Percentiles rank a stretch among this genome's conserved stretches.
Conservation (phyloP, 2,113 vertebrate genomes). For the Tenrec ecaudatus region DNA sequence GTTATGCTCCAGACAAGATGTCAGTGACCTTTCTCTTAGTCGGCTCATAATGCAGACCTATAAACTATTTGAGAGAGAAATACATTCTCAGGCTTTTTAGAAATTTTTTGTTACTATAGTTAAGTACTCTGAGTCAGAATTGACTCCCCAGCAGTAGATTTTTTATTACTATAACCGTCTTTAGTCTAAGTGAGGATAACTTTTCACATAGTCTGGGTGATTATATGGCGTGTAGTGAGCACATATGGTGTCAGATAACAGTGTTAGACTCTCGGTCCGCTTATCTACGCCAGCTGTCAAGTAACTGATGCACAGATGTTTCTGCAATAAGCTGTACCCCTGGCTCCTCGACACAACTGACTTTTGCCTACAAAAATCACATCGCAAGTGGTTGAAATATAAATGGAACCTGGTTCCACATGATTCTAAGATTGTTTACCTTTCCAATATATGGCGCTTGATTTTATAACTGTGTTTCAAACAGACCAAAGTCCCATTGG, state of each 20-base stretch:
- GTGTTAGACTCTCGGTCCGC: too few relatives aligned
- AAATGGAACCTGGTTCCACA: background rate
- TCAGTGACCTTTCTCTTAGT: background rate
- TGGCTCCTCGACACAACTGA: background rate
- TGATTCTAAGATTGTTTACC: background rate
- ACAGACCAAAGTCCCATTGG: background rate
- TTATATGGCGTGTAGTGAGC: background rate
- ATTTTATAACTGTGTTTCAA: conserved; percentile 8
- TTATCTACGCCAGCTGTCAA: too few relatives aligned
- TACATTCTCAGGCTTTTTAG: background rate
- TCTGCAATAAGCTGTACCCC: too few relatives aligned
- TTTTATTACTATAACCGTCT: background rate
- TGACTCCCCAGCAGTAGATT: too few relatives aligned
- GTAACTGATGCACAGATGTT: background rate
- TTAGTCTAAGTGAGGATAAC: background rate
- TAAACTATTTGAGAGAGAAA: background rate
- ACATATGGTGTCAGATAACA: background rate
- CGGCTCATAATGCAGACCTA: background rate
- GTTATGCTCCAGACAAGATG: background rate
- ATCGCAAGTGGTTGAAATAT: background rate
- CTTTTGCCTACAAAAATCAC: background rate
- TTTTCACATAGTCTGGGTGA: background rate
- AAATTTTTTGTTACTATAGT: background rate
- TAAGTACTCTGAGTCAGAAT: too few relatives aligned
- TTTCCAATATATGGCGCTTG: background rate